phyloP scores from a whole-genome alignment of 1,140 invertebrate species.

The Ostrea denselamellosa region DNA sequence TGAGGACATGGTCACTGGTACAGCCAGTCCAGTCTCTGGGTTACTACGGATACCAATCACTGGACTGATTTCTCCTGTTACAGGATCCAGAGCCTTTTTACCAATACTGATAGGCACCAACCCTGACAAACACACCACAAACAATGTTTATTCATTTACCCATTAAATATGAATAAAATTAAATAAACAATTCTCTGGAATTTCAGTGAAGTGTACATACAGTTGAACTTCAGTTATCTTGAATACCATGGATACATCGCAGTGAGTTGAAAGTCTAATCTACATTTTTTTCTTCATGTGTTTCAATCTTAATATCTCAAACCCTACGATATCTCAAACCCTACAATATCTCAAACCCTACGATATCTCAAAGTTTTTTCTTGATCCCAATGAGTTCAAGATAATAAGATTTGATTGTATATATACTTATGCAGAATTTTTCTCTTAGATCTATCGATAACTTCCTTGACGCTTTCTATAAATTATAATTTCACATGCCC shows the following conservation, averaged over 20 bases:
- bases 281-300: too few species aligned
- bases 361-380: too few species aligned
- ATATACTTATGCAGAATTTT: background rate
- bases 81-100: slow-evolving; percentile 72
- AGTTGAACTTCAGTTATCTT: too few species aligned
- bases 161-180: too few species aligned
- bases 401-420: background rate
- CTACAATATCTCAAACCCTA: too few species aligned
- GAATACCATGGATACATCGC: too few species aligned
- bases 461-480: background rate
- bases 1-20: slow-evolving; percentile 74
- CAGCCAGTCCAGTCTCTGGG: slow-evolving; percentile 69
- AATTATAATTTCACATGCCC: background rate
- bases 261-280: too few species aligned
- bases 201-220: too few species aligned
- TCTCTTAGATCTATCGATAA: background rate
- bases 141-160: background rate
- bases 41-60: slow-evolving; percentile 73
- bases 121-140: slow-evolving; percentile 55
- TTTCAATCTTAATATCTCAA: too few species aligned
- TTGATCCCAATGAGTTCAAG: background rate
- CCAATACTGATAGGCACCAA: slow-evolving; percentile 74
- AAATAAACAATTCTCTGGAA: too few species aligned
- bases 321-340: too few species aligned
- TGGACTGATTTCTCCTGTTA: slow-evolving; percentile 74